Conservation (phyloP, 2,113 vertebrate species). For the Brachypodius melanocephalos region DNA sequence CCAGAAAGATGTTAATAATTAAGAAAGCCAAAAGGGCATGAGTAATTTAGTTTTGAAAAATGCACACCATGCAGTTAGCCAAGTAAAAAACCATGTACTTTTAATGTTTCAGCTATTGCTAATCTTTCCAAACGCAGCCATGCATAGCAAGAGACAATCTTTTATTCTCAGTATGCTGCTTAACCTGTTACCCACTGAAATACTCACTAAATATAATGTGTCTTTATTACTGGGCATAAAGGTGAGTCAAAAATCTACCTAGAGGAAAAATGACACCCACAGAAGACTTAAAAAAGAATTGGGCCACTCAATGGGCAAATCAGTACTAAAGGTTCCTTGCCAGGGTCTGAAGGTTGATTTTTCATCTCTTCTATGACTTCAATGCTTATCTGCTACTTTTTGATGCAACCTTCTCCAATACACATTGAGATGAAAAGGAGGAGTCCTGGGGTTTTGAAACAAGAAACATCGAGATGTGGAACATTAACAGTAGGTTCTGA, state of each 20-base stretch:
- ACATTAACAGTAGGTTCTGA: slow-evolving; percentile 36
- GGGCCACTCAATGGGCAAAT: background rate
- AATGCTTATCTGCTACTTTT: slow-evolving; percentile 55
- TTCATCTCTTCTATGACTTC: background rate
- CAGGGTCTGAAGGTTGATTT: background rate
- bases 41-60: slow-evolving; percentile 62
- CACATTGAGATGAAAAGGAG: slow-evolving; percentile 4
- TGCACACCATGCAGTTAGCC: slow-evolving; percentile 36
- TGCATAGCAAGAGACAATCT: slow-evolving; percentile 22
- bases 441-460: slow-evolving; percentile 51
- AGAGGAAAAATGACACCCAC: background rate
- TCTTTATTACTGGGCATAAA: background rate
- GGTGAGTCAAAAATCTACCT: background rate
- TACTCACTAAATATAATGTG: background rate
- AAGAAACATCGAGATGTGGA: slow-evolving; percentile 22
- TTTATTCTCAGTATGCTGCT: slow-evolving; percentile 29
- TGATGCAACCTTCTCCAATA: slow-evolving; percentile 15
- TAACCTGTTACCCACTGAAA: slow-evolving; percentile 1
- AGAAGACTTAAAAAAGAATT: background rate
- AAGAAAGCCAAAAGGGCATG: slow-evolving; percentile 61
- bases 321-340: background rate
- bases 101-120: slow-evolving; percentile 50
- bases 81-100: slow-evolving; percentile 61
- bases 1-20: slow-evolving; percentile 70
- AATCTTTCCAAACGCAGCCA: slow-evolving; percentile 51